A percentile compares a stretch with the other conserved stretches of the same genome.
Conservation (phyloP, 2,888 invertebrate species). For the Microplitis manilae region DNA sequence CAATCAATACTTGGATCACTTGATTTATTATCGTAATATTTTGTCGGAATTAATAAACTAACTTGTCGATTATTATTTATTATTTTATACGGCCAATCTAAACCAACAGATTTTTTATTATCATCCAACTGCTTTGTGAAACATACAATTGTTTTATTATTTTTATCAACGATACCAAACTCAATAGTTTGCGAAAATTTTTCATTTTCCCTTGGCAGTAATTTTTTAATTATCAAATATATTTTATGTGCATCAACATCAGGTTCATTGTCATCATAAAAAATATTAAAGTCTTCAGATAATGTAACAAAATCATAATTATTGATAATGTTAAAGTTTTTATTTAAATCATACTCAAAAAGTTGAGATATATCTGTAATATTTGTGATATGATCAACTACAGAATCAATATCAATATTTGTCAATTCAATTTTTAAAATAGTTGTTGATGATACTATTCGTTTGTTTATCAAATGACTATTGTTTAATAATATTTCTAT, state of each 20-base stretch:
- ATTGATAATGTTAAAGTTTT: conserved; percentile 54
- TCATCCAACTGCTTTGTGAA: conserved; percentile 71
- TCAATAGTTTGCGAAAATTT: conserved; percentile 71
- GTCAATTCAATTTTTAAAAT: conserved; percentile 51
- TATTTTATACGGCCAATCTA: conserved; percentile 57
- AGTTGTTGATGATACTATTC: conserved; percentile 75
- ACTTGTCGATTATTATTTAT: conserved; percentile 49
- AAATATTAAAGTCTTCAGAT: conserved; percentile 50
- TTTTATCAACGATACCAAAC: conserved; percentile 67
- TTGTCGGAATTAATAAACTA: conserved; percentile 36
- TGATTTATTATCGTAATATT: conserved; percentile 36
- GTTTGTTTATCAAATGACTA: conserved; percentile 82
- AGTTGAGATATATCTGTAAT: conserved; percentile 57
- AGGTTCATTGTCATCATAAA: conserved; percentile 52
- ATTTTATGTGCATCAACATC: conserved; percentile 57
- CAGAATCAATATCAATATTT: conserved; percentile 45
- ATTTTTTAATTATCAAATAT: conserved; percentile 70
- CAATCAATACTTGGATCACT: conserved; percentile 68
- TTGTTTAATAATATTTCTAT: conserved; percentile 77
- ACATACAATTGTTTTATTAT: conserved; percentile 70
- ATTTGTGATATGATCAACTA: conserved; percentile 58
- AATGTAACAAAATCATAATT: conserved; percentile 60
- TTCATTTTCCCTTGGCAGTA: conserved; percentile 68
- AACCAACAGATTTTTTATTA: conserved; percentile 71
- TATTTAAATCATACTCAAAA: conserved; percentile 43